Conservation (phyloP, 2,797 vertebrate genomes). For the Buceros bicornis region DNA sequence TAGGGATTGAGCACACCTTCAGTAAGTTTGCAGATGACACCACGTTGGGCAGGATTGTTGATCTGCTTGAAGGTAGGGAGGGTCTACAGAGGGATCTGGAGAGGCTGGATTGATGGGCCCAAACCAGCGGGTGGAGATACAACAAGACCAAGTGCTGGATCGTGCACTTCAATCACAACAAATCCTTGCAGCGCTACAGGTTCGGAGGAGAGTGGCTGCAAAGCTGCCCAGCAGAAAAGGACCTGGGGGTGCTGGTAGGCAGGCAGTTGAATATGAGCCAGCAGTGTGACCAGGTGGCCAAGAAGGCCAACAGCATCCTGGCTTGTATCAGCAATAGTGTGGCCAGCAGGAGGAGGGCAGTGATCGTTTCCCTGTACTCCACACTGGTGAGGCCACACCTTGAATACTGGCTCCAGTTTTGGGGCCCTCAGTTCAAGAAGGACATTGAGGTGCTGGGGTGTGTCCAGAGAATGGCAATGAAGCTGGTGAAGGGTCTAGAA, state of each 20-base stretch:
- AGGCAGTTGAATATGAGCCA: neutral
- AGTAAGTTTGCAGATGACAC: neutral
- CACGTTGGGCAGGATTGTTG: neutral
- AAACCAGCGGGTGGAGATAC: neutral
- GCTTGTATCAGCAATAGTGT: neutral
- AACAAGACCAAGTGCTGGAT: neutral
- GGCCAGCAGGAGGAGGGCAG: neutral
- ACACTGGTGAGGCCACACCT: too few species aligned
- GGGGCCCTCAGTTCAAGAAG: too few species aligned
- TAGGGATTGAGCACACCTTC: neutral
- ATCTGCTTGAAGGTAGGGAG: neutral
- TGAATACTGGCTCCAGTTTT: too few species aligned
- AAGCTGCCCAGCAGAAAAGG: neutral
- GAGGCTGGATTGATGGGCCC: neutral
- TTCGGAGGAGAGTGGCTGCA: neutral
- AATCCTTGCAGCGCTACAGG: too few species aligned
- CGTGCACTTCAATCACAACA: neutral
- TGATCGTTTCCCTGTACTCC: neutral
- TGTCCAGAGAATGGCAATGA: too few species aligned
- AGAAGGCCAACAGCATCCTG: neutral
- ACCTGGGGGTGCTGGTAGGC: fast-evolving
- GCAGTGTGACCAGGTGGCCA: neutral
- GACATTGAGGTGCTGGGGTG: too few species aligned
- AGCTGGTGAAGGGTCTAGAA: too few species aligned
- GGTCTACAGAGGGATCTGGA: neutral